phyloP scores from a whole-genome alignment of 2,113 vertebrate species.

The pig (Sus scrofa) region T2T-Sscrofa CM000816.6:75431501-75432000 shows the following conservation, averaged over 20 bases:
- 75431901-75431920: not conserved
- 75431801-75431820: not conserved
- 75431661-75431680: not conserved
- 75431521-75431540: constrained; percentile 10
- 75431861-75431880: not conserved
- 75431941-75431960: not conserved
- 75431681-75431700: not conserved
- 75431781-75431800: not conserved
- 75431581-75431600: not conserved
- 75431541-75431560: not conserved
- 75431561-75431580: not conserved
- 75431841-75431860: not conserved
- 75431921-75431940: not conserved
- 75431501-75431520: not conserved
- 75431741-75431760: constrained; percentile 29
- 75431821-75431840: not conserved
- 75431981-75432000: not conserved
- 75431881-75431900: not conserved
- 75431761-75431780: constrained; percentile 3
- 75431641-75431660: not conserved
- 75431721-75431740: constrained; percentile 36
- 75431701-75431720: not conserved
- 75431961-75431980: not conserved
- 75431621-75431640: not conserved
- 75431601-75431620: not conserved